Evolutionary conservation across 2,888 invertebrate species (phyloP).

Genomic region (Hypolimnas misippus): DNA sequence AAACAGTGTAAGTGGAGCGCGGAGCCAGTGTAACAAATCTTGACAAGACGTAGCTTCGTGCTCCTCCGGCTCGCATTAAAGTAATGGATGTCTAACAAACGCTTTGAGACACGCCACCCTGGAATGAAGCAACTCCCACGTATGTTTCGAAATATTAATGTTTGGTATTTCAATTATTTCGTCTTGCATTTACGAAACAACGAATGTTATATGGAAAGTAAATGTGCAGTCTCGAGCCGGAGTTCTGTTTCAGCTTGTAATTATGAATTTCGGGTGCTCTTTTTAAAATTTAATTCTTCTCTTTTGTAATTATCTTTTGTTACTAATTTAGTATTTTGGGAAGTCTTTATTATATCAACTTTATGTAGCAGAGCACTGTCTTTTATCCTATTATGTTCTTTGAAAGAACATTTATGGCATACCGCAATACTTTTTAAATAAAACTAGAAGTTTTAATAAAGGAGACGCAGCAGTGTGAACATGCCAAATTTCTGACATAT

Average conservation of each 20-base stretch:
- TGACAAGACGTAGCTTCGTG: constrained; percentile 15
- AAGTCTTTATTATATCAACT: not conserved
- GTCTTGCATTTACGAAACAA: not conserved
- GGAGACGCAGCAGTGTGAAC: too few species aligned
- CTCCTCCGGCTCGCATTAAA: constrained; percentile 24
- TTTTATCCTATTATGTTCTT: too few species aligned
- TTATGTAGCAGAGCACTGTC: not conserved
- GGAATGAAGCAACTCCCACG: constrained; percentile 7
- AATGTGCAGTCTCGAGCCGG: not conserved
- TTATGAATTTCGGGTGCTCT: not conserved
- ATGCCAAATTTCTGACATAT: too few species aligned
- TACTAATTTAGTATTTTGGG: not conserved
- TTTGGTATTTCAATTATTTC: constrained; percentile 23
- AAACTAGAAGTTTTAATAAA: too few species aligned
- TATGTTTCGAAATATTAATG: constrained; percentile 19
- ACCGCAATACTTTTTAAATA: too few species aligned
- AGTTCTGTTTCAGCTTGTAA: not conserved
- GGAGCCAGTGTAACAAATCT: constrained; percentile 16
- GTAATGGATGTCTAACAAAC: constrained; percentile 35
- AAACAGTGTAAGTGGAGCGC: constrained; percentile 9
- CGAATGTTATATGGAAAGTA: not conserved
- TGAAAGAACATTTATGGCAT: too few species aligned
- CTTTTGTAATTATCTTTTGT: not conserved
- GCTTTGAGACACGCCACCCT: constrained; percentile 17
- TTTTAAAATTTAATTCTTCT: not conserved